Base-by-base conservation (phyloP, 2,113 vertebrate species). In the Cathartes aura region DNA sequence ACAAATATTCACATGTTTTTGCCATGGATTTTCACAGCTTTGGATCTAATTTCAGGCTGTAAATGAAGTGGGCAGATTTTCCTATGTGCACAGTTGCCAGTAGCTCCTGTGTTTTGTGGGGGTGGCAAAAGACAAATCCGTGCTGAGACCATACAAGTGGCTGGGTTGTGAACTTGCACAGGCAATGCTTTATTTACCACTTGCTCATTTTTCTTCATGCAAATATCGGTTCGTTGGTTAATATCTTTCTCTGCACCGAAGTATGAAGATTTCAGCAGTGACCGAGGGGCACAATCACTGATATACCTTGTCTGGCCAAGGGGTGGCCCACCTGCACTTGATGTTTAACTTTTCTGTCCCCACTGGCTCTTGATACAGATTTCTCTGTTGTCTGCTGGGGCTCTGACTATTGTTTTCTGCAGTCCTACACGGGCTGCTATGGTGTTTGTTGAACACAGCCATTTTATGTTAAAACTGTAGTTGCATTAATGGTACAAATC, bases 41-140 rank as follows among this genome's bases (percentile, higher is more conserved):
- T 87, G 42, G 78, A 56, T 91, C 66, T 82, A 63, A 85, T 94
- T 93, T 92, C 92, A 72, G 73, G 32, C 84, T 85, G 83, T 20
- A 90, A 95, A 74, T 73, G 42, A 94, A 95, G 59, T n/a, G 66
- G 94, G 82, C 78, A 93, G 78, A 62, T 83, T 88, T 94, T 78
- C 50, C 34, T 47, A 23, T 70, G 42, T 1, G 23, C 38, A 45
- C 18, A 21, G 56, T 58, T 95, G 84, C 84, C 78, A 85, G 73
- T 42, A 93, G 71, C 45, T 90, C 87, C 58, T 62, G 43, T 59
- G 36, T 60, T 83, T 91, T 82, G 36, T 40, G 18, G 32, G 71
- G 71, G 82, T 52, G 73, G 73, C 62, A 88, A 76, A 68, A 93
- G 91, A 89, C 22, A 93, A 72, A 90, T 72, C 2, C 12, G 60